Percentiles rank a stretch among this genome's conserved stretches.
These are phyloP conservation scores for Vipera ursinii DNA, from an alignment of 2,797 vertebrate species.

Conservation along the genomic window DNA sequence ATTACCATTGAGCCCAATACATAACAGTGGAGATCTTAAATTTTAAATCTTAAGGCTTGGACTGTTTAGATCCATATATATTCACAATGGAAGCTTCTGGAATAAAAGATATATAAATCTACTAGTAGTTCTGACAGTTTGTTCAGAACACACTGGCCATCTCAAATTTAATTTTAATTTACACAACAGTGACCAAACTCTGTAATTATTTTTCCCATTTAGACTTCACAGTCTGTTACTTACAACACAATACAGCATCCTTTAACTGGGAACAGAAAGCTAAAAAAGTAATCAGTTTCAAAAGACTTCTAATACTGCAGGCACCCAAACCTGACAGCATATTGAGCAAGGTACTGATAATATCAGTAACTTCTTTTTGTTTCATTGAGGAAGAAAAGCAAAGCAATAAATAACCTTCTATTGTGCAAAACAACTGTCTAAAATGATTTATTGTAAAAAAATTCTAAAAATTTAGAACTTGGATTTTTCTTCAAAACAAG, in stretches of 20 bases:
- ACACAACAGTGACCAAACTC: background rate
- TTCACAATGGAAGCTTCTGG: background rate
- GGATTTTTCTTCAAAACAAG: background rate
- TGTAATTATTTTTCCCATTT: background rate
- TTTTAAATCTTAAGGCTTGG: background rate
- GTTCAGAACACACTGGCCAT: background rate
- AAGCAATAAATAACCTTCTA: background rate
- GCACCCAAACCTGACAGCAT: background rate
- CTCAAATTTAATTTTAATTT: background rate
- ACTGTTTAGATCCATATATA: background rate
- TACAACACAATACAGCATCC: background rate
- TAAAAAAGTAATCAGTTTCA: background rate
- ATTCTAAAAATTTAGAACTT: background rate
- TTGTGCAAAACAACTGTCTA: background rate
- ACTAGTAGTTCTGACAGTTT: background rate
- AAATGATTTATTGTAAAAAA: background rate
- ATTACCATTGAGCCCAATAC: no score
- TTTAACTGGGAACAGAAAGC: slow-evolving; percentile 7
- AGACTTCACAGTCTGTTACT: background rate
- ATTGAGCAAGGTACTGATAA: background rate
- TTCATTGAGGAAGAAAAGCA: background rate
- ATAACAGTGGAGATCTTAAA: background rate
- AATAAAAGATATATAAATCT: background rate
- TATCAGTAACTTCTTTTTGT: background rate
- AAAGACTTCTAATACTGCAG: background rate